Percentiles rank a stretch among this genome's conserved stretches.
Conservation (phyloP, 2,888 invertebrate genomes). For the Cremastinae sp. region DNA sequence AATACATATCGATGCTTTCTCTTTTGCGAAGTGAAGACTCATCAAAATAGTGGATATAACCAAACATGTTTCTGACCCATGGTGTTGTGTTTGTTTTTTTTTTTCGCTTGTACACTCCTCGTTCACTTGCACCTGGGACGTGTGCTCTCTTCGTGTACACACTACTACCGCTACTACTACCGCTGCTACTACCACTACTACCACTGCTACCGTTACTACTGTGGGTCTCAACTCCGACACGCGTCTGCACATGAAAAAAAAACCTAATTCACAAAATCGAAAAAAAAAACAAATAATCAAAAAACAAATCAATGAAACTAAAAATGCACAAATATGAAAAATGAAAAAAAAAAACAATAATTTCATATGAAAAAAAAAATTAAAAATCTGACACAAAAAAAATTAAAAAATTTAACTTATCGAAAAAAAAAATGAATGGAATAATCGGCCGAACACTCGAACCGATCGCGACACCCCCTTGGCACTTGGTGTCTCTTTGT, state of each 20-base stretch:
- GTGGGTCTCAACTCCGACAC: constrained; percentile 53
- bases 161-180: constrained; percentile 50
- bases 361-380: constrained; percentile 18
- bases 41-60: neutral
- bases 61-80: constrained; percentile 61
- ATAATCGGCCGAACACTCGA: constrained; percentile 51
- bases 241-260: constrained; percentile 51
- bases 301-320: constrained; percentile 47
- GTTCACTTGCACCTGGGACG: constrained; percentile 63
- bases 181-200: constrained; percentile 47
- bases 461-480: constrained; percentile 66
- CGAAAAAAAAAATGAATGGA: constrained; percentile 17
- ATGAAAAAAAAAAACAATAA: neutral
- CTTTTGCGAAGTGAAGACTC: neutral
- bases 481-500: constrained; percentile 69
- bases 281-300: no score
- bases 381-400: constrained; percentile 25
- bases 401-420: neutral
- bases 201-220: constrained; percentile 52
- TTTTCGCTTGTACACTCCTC: constrained; percentile 64
- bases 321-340: constrained; percentile 35
- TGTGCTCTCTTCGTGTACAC: constrained; percentile 59
- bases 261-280: constrained; percentile 35
- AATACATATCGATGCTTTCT: neutral
- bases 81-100: constrained; percentile 62